Base-by-base conservation (phyloP, 1,140 invertebrate genomes). In the Rhagoletis pomonella region DNA sequence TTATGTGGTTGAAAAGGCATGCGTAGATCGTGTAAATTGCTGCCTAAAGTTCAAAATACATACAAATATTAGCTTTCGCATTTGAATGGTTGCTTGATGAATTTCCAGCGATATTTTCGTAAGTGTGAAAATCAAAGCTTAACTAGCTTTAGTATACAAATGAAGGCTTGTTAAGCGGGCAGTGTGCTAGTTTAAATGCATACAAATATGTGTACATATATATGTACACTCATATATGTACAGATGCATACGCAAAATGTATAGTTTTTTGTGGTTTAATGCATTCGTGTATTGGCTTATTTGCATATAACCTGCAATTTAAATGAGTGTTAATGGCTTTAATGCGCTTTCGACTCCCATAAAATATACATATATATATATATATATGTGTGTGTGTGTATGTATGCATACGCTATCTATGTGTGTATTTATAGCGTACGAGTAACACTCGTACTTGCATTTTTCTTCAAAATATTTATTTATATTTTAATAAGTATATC, bases 231-330 rank as follows among this genome's bases (percentile, higher is more conserved):
- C 5, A 10, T 55, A 55, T 55, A 55, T 55, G 50, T 55, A 6
- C 1, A 55, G 10, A 55, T 55, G 10, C 50, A 55, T 5, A 55
- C 50, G 5, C 50, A 29, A 29, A 29, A 29, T 29, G 4, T 17
- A 62, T 17, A 14, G 60, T n/a, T n/a, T 6, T 73, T 73, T 73
- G 4, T 39, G 9, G 64, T 2, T 67, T 67, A 39, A 39, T 67
- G 7, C 12, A 7, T 0, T 47, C 42, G 14, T 2, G 44, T 3
- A 73, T 29, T 62, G 17, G 39, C 12, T 44, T 47, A 73, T 73
- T 73, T 47, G 67, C 67, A 73, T 73, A 5, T 47, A 73, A n/a
- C 4, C 10, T 73, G 42, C 42, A 73, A 14, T 47, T 73, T 73
- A 44, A 44, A 42, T 47, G 10, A 73, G 67, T 42, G 67, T 3